Evolutionary conservation across 2,888 invertebrate species (phyloP).

Genomic region (Xestia rhomboidea): DNA sequence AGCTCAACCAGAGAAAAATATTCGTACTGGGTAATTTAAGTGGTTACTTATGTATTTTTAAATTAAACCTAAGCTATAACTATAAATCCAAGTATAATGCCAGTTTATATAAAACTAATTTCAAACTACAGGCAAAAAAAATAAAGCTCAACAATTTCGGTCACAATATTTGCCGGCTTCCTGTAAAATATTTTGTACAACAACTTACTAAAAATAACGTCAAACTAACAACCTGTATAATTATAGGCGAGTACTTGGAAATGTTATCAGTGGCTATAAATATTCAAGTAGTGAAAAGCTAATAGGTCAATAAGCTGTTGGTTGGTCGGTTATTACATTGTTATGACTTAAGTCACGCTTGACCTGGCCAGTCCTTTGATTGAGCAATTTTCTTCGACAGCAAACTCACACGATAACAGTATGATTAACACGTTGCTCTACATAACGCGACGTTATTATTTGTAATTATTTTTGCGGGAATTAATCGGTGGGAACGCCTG

Average conservation of each 20-base stretch:
- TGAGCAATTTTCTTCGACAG: conserved; percentile 83
- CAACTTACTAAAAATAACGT: conserved; percentile 48
- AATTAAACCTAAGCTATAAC: background rate
- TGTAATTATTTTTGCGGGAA: conserved; percentile 61
- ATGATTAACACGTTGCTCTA: conserved; percentile 79
- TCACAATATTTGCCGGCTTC: conserved; percentile 43
- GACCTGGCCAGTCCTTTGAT: conserved; percentile 77
- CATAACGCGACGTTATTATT: conserved; percentile 62
- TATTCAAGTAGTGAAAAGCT: conserved; percentile 80
- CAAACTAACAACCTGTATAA: conserved; percentile 58
- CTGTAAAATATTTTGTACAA: conserved; percentile 43
- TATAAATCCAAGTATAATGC: conserved; percentile 20
- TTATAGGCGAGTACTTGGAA: conserved; percentile 58
- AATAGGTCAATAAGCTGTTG: conserved; percentile 78
- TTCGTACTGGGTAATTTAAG: background rate
- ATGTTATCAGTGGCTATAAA: conserved; percentile 75
- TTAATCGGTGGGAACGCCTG: conserved; percentile 48
- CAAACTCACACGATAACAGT: conserved; percentile 74
- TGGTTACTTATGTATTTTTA: background rate
- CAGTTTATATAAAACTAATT: conserved; percentile 46
- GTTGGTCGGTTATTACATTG: conserved; percentile 78
- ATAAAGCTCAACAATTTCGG: conserved; percentile 23
- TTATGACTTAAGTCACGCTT: conserved; percentile 81
- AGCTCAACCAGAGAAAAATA: background rate
- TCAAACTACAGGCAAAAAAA: conserved; percentile 28